Conservation (phyloP, 2,888 invertebrate genomes). For the Hecatera dysodea region DNA sequence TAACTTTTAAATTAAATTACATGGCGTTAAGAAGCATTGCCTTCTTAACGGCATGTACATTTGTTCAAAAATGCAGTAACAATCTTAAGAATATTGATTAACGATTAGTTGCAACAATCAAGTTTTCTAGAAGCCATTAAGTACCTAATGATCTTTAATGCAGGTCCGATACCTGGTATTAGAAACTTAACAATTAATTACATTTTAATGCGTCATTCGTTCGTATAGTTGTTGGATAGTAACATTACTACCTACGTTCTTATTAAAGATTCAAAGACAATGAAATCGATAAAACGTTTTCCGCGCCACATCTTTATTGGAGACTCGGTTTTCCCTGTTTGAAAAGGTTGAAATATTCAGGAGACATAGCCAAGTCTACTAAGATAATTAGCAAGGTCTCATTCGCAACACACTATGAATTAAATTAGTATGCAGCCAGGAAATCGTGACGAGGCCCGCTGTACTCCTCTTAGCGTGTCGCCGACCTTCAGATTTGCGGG, state of each 20-base stretch:
- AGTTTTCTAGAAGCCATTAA: constrained; percentile 29
- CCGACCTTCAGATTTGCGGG: constrained; percentile 60
- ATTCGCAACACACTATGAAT: constrained; percentile 81
- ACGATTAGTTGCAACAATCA: constrained; percentile 17
- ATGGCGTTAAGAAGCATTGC: too few relatives aligned
- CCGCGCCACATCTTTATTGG: not conserved
- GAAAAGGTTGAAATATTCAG: constrained; percentile 17
- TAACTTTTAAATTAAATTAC: not conserved
- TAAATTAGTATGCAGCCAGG: constrained; percentile 79
- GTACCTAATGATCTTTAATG: constrained; percentile 39
- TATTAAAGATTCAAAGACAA: constrained; percentile 50
- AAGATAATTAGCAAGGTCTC: constrained; percentile 74
- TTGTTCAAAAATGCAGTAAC: not conserved
- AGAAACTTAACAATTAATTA: constrained; percentile 45
- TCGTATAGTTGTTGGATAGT: constrained; percentile 15
- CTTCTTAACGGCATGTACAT: not conserved
- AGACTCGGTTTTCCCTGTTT: constrained; percentile 12
- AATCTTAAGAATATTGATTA: constrained; percentile 25
- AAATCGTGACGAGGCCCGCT: constrained; percentile 79
- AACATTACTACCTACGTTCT: constrained; percentile 19
- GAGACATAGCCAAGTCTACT: constrained; percentile 63
- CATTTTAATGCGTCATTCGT: constrained; percentile 35
- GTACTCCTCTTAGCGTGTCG: constrained; percentile 66
- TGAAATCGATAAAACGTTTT: constrained; percentile 52
- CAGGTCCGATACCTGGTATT: constrained; percentile 26